Evolutionary conservation across 2,797 vertebrate species (phyloP), one percentile per base, ranked within the genome.

Genomic region (Pangasius macronema): DNA sequence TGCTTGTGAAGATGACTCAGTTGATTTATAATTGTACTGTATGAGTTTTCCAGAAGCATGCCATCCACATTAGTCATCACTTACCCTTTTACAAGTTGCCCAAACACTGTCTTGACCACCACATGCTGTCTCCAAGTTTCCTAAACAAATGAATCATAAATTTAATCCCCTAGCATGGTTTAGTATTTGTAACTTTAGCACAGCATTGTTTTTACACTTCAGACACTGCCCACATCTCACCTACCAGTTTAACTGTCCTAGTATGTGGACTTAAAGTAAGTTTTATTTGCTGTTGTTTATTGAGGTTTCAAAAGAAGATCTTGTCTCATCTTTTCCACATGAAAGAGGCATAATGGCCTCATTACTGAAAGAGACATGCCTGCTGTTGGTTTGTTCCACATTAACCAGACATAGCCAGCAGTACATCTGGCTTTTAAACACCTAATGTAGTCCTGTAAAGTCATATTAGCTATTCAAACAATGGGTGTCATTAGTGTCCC

Each of bases 401-500:
- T 86, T 91, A 93, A 93, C 90, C 90, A 93, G 89, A 87, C 72
- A 88, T 79, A 89, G 92, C 89, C 83, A 88, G 89, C 91, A 33
- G 59, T 83, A 59, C n/a, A 53, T 87, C 14, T 57, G 39, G 80
- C 2, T 42, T 82, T 63, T 63, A 81, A 81, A 76, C 63, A 75
- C 51, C 36, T 7, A 39, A 4, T 65, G 39, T 27, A 87, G 42
- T 42, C 59, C 70, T 49, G 42, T 70, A 63, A 33, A 57, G 14
- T 30, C 46, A 33, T 49, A 55, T 67, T 36, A 65, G 75, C 63
- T 83, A 49, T 55, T 51, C 30, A 83, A 51, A 36, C 77, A 82
- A 3, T 11, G 6, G 9, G 0, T 79, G 8, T 13, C 8, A 55
- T 46, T 79, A 79, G 8, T 55, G 76, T 79, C 30, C 8, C 9